A percentile compares a stretch with the other conserved stretches of the same genome.
Conservation (phyloP, 2,888 invertebrate species). For the Dusona sp. region DNA sequence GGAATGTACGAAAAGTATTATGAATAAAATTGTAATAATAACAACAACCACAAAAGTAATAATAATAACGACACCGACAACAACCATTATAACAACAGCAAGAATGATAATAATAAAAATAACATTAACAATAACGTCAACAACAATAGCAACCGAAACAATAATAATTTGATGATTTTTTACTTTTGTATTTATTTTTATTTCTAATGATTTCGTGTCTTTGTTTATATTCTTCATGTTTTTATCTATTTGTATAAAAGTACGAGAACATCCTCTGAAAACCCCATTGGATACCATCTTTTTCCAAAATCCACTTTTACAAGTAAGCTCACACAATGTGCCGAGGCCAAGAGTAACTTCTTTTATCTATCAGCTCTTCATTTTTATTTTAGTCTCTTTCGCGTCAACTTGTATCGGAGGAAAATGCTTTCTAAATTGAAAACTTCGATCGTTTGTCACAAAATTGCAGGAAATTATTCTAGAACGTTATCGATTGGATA, state of each 20-base stretch:
- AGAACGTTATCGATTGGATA: background rate
- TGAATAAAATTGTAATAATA: background rate
- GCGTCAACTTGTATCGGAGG: background rate
- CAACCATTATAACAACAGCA: too few relatives aligned
- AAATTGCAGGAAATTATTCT: background rate
- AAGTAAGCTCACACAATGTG: background rate
- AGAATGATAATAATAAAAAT: too few relatives aligned
- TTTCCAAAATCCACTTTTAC: slow-evolving; percentile 11
- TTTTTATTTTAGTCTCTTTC: slow-evolving; percentile 3
- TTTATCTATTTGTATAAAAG: slow-evolving; percentile 13
- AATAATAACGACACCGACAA: background rate
- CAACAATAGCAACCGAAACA: too few relatives aligned
- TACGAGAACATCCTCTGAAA: slow-evolving; percentile 8
- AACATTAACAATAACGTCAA: too few relatives aligned
- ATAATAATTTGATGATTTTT: background rate
- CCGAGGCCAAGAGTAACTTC: background rate
- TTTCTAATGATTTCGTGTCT: background rate
- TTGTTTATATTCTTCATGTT: slow-evolving; percentile 42
- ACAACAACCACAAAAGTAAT: background rate
- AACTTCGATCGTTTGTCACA: slow-evolving; percentile 2
- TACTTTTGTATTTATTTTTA: background rate
- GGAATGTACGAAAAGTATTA: background rate
- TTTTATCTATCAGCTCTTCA: background rate
- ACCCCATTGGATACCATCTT: slow-evolving; percentile 1
- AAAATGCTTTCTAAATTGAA: slow-evolving; percentile 2